phyloP scores from a whole-genome alignment of 2,888 invertebrate species.

The Amphipyra berbera region DNA sequence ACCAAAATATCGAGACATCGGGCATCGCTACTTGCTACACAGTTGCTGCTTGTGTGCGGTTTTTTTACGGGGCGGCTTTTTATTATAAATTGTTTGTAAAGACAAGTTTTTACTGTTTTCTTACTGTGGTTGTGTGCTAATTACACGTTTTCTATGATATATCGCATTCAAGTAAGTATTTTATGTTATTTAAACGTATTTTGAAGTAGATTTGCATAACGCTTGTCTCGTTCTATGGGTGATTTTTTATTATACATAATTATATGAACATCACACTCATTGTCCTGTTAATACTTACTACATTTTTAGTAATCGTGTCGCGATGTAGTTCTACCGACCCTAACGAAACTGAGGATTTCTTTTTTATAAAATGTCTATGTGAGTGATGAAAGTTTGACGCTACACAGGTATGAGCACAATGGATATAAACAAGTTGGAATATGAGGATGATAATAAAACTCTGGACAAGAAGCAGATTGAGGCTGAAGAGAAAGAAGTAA shows the following conservation, averaged over 20 bases:
- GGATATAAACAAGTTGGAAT: slow-evolving; percentile 81
- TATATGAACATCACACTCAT: slow-evolving; percentile 11
- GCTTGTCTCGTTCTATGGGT: slow-evolving; percentile 31
- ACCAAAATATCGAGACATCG: too few relatives aligned
- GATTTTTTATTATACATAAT: slow-evolving; percentile 18
- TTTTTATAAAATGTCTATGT: not conserved
- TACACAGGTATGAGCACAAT: slow-evolving; percentile 74
- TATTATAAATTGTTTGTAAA: too few relatives aligned
- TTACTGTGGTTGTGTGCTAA: slow-evolving; percentile 7
- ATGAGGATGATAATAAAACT: slow-evolving; percentile 81
- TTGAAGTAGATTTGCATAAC: slow-evolving; percentile 6
- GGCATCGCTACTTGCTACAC: too few relatives aligned
- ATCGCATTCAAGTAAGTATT: slow-evolving; percentile 39
- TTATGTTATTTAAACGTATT: slow-evolving; percentile 4
- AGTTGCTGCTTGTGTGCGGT: too few relatives aligned
- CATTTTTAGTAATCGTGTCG: not conserved
- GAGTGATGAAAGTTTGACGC: slow-evolving; percentile 24
- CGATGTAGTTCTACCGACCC: slow-evolving; percentile 4
- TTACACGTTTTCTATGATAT: slow-evolving; percentile 23
- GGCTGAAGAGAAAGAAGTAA: slow-evolving; percentile 91
- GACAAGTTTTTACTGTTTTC: too few relatives aligned
- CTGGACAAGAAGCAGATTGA: slow-evolving; percentile 92
- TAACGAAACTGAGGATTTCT: slow-evolving; percentile 29
- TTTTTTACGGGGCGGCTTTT: not conserved
- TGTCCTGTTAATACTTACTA: slow-evolving; percentile 12